A percentile compares a stretch with the other conserved stretches of the same genome.
These are phyloP conservation scores for Chymomyza caudatula DNA, from an alignment of 2,888 invertebrate genomes.

Conservation along the genomic window DNA sequence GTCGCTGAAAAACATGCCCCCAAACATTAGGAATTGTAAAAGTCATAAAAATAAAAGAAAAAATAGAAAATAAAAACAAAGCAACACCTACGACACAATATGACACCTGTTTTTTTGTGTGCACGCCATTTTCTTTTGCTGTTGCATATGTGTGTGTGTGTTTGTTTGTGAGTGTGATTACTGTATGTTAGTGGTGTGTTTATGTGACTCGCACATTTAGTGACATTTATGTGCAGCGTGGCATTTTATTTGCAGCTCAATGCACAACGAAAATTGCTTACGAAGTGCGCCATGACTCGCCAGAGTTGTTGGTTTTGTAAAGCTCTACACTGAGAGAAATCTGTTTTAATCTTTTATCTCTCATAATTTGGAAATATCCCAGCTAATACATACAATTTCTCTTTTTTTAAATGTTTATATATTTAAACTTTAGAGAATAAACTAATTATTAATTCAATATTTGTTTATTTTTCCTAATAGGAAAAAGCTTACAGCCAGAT, in stretches of 20 bases:
- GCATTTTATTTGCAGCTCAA: slow-evolving; percentile 68
- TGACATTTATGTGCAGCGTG: slow-evolving; percentile 68
- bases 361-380: too few relatives aligned
- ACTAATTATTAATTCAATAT: too few relatives aligned
- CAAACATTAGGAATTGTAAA: slow-evolving; percentile 12
- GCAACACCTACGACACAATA: slow-evolving; percentile 63
- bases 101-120: slow-evolving; percentile 62
- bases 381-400: too few relatives aligned
- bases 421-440: too few relatives aligned
- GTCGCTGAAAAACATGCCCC: slow-evolving; percentile 63
- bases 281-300: slow-evolving; percentile 65
- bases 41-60: neutral
- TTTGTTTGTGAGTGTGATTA: slow-evolving; percentile 1
- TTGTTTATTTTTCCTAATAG: too few relatives aligned
- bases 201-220: slow-evolving; percentile 57
- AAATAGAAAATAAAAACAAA: slow-evolving; percentile 47
- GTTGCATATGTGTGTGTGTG: neutral
- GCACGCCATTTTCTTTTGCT: slow-evolving; percentile 27
- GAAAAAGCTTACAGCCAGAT: too few relatives aligned
- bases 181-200: slow-evolving; percentile 35
- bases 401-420: too few relatives aligned
- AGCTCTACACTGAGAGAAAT: slow-evolving; percentile 34
- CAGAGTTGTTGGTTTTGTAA: slow-evolving; percentile 25
- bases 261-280: slow-evolving; percentile 67
- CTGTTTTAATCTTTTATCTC: too few relatives aligned